Conservation (phyloP, 1,140 invertebrate species). For the Nasonia vitripennis region DNA sequence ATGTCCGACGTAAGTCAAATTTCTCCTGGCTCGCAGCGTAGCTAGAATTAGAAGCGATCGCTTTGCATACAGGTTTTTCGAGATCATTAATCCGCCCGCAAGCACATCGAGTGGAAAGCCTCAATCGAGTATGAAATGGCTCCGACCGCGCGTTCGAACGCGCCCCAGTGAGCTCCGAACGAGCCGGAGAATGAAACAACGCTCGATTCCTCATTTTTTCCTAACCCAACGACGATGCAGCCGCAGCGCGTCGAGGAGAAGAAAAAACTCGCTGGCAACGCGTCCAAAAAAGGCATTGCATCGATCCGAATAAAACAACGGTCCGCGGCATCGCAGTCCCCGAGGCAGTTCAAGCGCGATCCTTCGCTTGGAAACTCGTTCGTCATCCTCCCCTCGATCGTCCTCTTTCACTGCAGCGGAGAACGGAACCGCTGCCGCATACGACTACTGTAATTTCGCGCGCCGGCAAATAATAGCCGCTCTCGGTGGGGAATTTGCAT, state of each 20-base stretch:
- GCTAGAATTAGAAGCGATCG: constrained; percentile 37
- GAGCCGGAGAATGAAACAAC: not conserved
- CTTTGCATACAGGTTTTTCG: constrained; percentile 41
- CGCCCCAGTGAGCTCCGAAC: not conserved
- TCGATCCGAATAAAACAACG: not conserved
- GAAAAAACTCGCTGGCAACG: not conserved
- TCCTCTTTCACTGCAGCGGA: no score
- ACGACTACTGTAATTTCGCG: constrained; percentile 15
- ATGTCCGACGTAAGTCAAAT: constrained; percentile 8
- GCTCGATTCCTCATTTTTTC: not conserved
- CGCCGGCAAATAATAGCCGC: not conserved
- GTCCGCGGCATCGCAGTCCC: not conserved
- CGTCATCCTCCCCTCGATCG: not conserved
- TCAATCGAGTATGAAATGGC: constrained; percentile 13
- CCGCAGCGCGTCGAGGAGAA: not conserved
- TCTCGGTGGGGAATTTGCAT: not conserved
- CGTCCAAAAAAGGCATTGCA: not conserved
- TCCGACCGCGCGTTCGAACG: not conserved
- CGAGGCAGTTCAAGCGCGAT: not conserved
- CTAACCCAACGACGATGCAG: not conserved
- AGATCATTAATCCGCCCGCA: constrained; percentile 36
- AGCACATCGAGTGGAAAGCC: constrained; percentile 19
- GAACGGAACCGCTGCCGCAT: no score
- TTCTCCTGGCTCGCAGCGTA: constrained; percentile 10
- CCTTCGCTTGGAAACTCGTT: not conserved